Base-by-base conservation (phyloP, 2,113 vertebrate genomes). In the Gymnobelideus leadbeateri region DNA sequence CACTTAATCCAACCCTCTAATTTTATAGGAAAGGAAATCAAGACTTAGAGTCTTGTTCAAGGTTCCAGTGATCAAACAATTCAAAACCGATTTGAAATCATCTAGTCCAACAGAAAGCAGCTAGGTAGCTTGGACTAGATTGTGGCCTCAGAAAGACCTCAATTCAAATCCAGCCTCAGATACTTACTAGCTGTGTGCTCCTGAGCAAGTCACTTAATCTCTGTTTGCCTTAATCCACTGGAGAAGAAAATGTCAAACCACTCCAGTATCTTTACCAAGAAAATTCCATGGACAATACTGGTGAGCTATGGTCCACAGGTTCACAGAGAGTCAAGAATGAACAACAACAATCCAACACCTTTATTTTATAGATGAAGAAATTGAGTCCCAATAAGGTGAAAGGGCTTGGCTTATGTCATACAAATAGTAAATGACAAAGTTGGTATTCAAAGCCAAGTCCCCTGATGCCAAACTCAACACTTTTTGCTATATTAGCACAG, bases 1-100 rank as follows among this genome's bases (percentile, higher is more conserved):
- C 55, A 92, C 89, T 50, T 51, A 91, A 43, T 95, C 92, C 46
- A 92, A 37, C 25, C 61, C 52, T 43, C 52, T 96, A 10, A n/a
- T 93, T 94, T 96, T 89, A 96, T 11, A 91, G 24, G 91, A 54
- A 92, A 94, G 49, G 94, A 95, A 93, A 96, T 51, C 68, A 89
- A 94, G n/a, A 23, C 25, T 91, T 23, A 90, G 68, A 93, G n/a
- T 95, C 11, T n/a, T 77, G 68, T 77, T 77, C 37, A 77, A 77
- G 31, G n/a, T 23, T 2, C 19, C 16, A 43, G 2, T 43, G 37
- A 43, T 84, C 68, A 43, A 19, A 84, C n/a, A 84, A 43, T 84
- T 84, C 68, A 84, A 84, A 68, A 84, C 19, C 43, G 6, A 43
- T 43, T 43, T 43, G 68, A 84, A n/a, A 84, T 84, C 37, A 43